Conservation (phyloP, 2,113 vertebrate genomes). For the Verasper variegatus region DNA sequence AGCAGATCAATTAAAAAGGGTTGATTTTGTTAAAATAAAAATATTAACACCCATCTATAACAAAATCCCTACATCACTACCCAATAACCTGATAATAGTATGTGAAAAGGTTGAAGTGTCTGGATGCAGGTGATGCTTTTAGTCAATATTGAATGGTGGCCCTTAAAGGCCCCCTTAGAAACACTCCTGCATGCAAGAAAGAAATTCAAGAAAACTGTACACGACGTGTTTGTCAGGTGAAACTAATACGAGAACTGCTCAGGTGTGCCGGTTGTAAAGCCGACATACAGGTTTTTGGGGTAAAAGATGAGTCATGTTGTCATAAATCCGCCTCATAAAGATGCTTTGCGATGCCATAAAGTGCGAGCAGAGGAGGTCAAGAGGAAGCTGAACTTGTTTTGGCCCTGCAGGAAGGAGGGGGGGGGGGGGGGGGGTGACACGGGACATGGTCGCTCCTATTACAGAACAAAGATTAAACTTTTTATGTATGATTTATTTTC, state of each 20-base stretch:
- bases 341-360: constrained; percentile 37
- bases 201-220: not conserved
- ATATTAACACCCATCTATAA: too few relatives aligned
- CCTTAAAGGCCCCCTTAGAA: too few relatives aligned
- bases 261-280: constrained; percentile 55
- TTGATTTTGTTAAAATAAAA: too few relatives aligned
- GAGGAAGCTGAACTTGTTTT: constrained; percentile 45
- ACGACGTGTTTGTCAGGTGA: not conserved
- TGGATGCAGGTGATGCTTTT: too few relatives aligned
- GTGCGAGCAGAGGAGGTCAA: constrained; percentile 51
- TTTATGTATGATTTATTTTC: constrained; percentile 55
- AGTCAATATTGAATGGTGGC: too few relatives aligned
- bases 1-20: too few relatives aligned
- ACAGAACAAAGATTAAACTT: constrained; percentile 47
- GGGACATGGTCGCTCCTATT: constrained; percentile 28
- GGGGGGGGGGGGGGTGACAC: not conserved
- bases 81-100: too few relatives aligned
- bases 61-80: too few relatives aligned
- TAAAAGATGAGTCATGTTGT: constrained; percentile 56
- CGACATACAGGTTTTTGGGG: constrained; percentile 44
- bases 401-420: constrained; percentile 6
- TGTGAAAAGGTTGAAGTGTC: too few relatives aligned
- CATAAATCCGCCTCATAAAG: constrained; percentile 60
- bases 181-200: not conserved
- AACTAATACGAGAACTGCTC: constrained; percentile 3